These are phyloP conservation scores for Syrrhaptes paradoxus DNA, from an alignment of 2,113 vertebrate species.

Conservation along the genomic window DNA sequence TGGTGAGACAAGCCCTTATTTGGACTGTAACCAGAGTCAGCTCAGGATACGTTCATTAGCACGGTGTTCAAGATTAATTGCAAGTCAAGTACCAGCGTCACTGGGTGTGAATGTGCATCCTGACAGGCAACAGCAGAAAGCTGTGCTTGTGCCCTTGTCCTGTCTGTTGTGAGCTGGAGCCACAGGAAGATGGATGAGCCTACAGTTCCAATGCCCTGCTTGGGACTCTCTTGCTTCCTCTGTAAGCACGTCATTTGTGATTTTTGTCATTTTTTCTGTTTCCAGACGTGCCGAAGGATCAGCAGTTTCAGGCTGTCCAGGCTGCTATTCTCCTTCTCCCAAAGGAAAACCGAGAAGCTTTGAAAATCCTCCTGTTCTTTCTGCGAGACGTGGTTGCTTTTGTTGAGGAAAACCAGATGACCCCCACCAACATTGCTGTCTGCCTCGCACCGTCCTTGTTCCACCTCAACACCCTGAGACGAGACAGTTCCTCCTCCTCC, in stretches of 20 bases:
- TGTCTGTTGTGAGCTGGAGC: background rate
- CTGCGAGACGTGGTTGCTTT: constrained; percentile 83
- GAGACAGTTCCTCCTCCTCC: constrained; percentile 72
- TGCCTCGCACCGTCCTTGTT: constrained; percentile 89
- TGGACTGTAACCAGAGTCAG: background rate
- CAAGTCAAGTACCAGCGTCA: background rate
- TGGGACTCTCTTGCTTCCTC: background rate
- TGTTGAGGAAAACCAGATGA: constrained; percentile 90
- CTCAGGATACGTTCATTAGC: background rate
- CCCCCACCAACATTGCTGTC: constrained; percentile 87
- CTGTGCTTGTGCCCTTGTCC: background rate
- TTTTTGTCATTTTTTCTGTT: background rate
- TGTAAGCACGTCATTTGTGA: background rate
- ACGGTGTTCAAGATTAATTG: background rate
- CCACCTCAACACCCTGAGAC: constrained; percentile 83
- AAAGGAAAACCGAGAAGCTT: constrained; percentile 85
- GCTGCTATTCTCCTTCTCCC: constrained; percentile 87
- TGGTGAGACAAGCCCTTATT: background rate
- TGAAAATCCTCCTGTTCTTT: constrained; percentile 85
- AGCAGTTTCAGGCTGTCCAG: constrained; percentile 82
- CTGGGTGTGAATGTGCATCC: background rate
- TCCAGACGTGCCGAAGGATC: constrained; percentile 85
- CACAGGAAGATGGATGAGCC: background rate
- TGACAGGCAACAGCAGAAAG: background rate
- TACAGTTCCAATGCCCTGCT: background rate